These are phyloP conservation scores for Dascillus cervinus DNA, from an alignment of 2,888 invertebrate species.

Conservation along the genomic window DNA sequence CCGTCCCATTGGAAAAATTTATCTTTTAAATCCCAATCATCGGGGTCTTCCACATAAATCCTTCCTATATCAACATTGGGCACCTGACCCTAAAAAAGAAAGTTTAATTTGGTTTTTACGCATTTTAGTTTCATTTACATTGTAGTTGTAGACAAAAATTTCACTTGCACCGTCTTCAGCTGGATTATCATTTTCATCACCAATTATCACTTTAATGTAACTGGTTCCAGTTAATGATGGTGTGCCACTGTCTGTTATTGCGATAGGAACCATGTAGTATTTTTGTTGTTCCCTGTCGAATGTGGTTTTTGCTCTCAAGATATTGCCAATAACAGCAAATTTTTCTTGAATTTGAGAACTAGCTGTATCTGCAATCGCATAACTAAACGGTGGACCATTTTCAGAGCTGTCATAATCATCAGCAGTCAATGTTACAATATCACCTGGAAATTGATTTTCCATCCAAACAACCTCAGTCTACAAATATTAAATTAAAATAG, in stretches of 20 bases:
- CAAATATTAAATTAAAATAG: not conserved
- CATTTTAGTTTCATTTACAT: no score
- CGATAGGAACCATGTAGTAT: constrained; percentile 80
- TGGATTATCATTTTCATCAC: constrained; percentile 88
- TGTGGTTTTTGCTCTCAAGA: constrained; percentile 60
- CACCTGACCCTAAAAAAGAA: constrained; percentile 54
- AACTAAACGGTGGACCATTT: constrained; percentile 82
- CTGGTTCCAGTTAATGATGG: constrained; percentile 71
- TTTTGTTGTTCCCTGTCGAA: constrained; percentile 88
- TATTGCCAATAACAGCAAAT: constrained; percentile 61
- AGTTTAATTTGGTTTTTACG: no score
- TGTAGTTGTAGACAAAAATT: constrained; percentile 92
- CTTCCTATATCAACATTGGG: constrained; percentile 81
- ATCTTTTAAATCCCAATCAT: constrained; percentile 95
- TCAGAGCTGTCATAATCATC: constrained; percentile 73
- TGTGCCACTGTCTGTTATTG: constrained; percentile 78
- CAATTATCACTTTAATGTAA: constrained; percentile 81
- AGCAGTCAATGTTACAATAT: constrained; percentile 58
- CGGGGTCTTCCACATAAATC: constrained; percentile 88
- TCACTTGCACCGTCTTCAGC: constrained; percentile 83
- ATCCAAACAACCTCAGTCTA: constrained; percentile 74
- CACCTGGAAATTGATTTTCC: constrained; percentile 67
- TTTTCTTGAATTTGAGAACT: constrained; percentile 60
- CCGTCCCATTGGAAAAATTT: constrained; percentile 75
- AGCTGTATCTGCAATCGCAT: constrained; percentile 58